Percentiles rank a stretch among this genome's conserved stretches.
Evolutionary conservation across 2,113 vertebrate species (phyloP).

Genomic region (Notiomystis cincta): DNA sequence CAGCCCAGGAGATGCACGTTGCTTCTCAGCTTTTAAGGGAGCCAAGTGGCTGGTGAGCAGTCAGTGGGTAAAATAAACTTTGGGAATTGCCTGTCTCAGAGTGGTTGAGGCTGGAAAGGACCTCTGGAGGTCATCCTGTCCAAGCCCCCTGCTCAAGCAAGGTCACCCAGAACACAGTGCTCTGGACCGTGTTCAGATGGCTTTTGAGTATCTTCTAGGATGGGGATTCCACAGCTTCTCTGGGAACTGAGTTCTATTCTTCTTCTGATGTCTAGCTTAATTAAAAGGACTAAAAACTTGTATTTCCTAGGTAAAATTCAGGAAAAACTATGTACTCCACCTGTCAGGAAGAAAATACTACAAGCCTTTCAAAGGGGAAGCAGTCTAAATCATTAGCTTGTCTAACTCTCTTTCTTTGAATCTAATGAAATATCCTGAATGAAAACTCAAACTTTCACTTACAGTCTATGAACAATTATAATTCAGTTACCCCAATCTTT

Average conservation of each 20-base stretch:
- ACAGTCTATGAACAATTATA: background rate
- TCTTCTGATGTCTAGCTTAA: background rate
- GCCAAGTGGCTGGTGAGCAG: background rate
- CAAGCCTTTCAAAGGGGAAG: background rate
- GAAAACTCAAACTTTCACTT: background rate
- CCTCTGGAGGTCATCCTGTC: background rate
- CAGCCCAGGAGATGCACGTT: background rate
- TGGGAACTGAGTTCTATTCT: background rate
- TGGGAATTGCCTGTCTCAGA: background rate
- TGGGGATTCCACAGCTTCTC: background rate
- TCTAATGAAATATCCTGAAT: background rate
- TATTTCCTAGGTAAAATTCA: background rate
- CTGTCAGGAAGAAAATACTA: background rate
- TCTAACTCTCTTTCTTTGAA: background rate
- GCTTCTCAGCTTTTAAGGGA: background rate
- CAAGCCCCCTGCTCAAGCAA: background rate
- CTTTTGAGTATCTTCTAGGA: background rate
- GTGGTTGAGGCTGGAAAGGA: background rate
- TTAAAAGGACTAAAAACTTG: background rate
- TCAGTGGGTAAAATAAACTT: background rate
- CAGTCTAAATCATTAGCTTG: background rate
- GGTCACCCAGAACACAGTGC: background rate
- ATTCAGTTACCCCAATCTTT: background rate
- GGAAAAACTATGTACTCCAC: background rate
- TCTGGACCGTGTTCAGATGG: rapidly evolving